Percentiles rank a stretch among this genome's conserved stretches.
Conservation (phyloP, 2,113 vertebrate genomes). For the Salminus brasiliensis region DNA sequence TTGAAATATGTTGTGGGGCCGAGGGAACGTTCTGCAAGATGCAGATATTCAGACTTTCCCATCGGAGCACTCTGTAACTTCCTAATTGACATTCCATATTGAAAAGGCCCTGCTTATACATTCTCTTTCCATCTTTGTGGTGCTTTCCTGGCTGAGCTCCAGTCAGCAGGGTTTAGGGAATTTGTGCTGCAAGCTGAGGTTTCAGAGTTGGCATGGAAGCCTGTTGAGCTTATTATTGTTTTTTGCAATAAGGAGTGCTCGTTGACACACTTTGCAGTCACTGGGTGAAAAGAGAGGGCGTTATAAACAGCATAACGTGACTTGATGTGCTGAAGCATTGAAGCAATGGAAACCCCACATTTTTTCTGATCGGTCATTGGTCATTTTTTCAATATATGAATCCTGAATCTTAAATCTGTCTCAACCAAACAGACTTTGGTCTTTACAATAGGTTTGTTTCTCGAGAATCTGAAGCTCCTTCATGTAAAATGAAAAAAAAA, state of each 20-base stretch:
- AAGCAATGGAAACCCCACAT: no score
- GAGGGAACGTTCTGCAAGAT: conserved; percentile 26
- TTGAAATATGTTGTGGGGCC: background rate
- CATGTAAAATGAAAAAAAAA: no score
- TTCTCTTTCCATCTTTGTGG: background rate
- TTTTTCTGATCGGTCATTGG: no score
- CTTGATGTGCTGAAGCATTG: no score
- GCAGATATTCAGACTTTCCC: conserved; percentile 22
- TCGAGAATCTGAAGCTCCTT: no score
- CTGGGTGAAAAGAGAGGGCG: conserved; percentile 18
- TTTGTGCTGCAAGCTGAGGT: background rate
- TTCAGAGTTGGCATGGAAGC: background rate
- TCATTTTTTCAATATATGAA: no score
- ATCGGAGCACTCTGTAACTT: background rate
- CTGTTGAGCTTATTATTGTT: background rate
- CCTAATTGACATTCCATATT: conserved; percentile 38
- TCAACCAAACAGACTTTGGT: no score
- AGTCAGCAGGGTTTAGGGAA: background rate
- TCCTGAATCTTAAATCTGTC: no score
- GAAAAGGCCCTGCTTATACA: background rate
- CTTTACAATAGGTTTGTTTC: no score
- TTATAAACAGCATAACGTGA: no score
- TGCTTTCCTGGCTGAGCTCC: conserved; percentile 6
- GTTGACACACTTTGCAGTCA: background rate
- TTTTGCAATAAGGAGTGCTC: conserved; percentile 2